Percentiles rank a stretch among this genome's conserved stretches.
These are phyloP conservation scores for Hydractinia echinata DNA, from an alignment of 30 jellyfish, hydroid and myxozoan species.

Conservation along the genomic window DNA sequence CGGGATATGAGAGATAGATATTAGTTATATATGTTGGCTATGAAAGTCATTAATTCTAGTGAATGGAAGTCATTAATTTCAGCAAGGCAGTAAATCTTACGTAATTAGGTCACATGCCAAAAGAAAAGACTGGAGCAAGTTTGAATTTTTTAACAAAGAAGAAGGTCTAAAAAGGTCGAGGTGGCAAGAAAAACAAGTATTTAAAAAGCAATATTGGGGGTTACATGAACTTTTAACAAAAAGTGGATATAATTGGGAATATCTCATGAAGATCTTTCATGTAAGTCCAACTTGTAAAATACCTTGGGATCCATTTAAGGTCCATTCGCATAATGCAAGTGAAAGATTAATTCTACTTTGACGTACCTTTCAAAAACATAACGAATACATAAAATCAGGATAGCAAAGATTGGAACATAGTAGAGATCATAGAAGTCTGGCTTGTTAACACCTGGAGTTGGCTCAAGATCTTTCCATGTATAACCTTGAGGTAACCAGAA, in stretches of 20 bases:
- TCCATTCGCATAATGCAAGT: background rate
- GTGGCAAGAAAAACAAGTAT: too few species aligned
- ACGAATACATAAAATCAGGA: constrained; percentile 49
- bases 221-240: background rate
- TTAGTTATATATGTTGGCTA: too few species aligned
- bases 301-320: background rate
- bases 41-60: too few species aligned
- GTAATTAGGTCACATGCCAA: too few species aligned
- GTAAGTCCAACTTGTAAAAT: too few species aligned
- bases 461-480: constrained; percentile 66
- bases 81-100: too few species aligned
- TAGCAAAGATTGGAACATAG: constrained; percentile 71
- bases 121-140: too few species aligned
- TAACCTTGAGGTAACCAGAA: constrained; percentile 86
- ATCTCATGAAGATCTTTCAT: background rate
- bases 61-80: too few species aligned
- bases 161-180: too few species aligned
- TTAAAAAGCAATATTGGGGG: background rate
- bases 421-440: constrained; percentile 64
- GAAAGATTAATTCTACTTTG: background rate
- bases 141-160: too few species aligned
- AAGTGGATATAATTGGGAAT: background rate
- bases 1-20: too few species aligned
- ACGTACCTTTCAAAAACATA: constrained; percentile 70
- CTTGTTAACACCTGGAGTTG: constrained; percentile 41